Percentiles rank a stretch among this genome's conserved stretches.
Evolutionary conservation across 2,888 invertebrate species (phyloP).

Genomic region (Lithophane leautieri): DNA sequence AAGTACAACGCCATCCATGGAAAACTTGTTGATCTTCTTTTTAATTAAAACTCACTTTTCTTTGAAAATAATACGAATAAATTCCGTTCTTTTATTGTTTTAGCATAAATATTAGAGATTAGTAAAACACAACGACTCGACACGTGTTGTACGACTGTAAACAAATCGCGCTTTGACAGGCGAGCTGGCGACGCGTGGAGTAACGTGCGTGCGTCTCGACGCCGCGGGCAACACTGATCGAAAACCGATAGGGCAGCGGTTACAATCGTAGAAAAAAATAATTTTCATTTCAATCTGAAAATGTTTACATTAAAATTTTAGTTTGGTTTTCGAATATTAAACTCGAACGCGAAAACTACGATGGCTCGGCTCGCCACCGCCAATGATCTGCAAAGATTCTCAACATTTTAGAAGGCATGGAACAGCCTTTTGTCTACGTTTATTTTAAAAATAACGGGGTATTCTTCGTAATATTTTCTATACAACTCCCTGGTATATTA

Average conservation of each 20-base stretch:
- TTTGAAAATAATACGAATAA: constrained; percentile 25
- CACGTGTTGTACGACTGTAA: constrained; percentile 77
- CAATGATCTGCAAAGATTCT: constrained; percentile 28
- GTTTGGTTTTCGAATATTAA: constrained; percentile 4
- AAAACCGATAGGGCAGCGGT: constrained; percentile 78
- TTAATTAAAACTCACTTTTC: constrained; percentile 57
- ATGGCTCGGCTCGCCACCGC: constrained; percentile 14
- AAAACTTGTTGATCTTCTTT: constrained; percentile 61
- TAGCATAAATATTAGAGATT: constrained; percentile 46
- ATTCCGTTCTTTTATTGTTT: constrained; percentile 19
- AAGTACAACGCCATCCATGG: constrained; percentile 44
- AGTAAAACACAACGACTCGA: constrained; percentile 63
- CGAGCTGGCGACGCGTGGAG: constrained; percentile 64
- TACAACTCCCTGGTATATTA: constrained; percentile 29
- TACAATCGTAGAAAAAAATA: constrained; percentile 70
- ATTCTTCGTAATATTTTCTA: constrained; percentile 46
- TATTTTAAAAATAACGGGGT: constrained; percentile 29
- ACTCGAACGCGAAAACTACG: neutral
- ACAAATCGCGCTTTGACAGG: constrained; percentile 74
- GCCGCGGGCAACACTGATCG: constrained; percentile 83
- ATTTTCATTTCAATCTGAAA: constrained; percentile 55
- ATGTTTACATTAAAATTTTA: neutral
- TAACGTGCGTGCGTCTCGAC: constrained; percentile 79
- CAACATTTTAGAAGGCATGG: constrained; percentile 10
- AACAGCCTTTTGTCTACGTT: constrained; percentile 21